Base-by-base conservation (phyloP, 2,797 vertebrate genomes). In the Helostoma temminkii region DNA sequence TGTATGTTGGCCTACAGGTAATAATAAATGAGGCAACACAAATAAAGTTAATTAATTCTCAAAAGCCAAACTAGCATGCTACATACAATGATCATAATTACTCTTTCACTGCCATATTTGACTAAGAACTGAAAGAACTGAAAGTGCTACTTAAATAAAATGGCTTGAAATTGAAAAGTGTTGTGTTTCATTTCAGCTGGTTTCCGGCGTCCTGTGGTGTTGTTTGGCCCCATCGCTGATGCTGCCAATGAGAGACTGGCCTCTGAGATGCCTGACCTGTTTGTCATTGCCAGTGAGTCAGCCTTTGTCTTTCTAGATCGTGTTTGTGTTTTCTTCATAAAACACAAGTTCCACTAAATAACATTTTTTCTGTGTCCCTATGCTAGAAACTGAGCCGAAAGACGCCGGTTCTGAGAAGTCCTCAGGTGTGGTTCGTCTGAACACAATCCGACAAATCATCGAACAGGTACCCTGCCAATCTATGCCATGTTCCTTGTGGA, bases 181-280 rank as follows among this genome's bases (percentile, higher is more conserved):
- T 9, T 1, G 2, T 47, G 18, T 76, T 26, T 59, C 18, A 3
- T 28, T 28, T 15, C 85, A 99, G 98, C 98, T 91, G 97, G 98
- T 60, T 99, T 99, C 89, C 96, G 91, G 82, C 95, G 98, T 81
- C 98, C 98, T 1, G 95, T 99, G 48, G 98, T 98, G 34, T 91
- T 99, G 42, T 99, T 98, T 68, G 97, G 98, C 26, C 98, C 97
- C 19, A 97, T 99, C 74, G 94, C 97, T n/a, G 98, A 99, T 39
- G 89, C 96, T 0, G 97, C 96, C 24, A 96, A 96, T 88, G 97
- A 99, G 15, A 99, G 96, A 76, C 61, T 99, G 77, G 95, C 88
- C 66, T 91, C 41, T 14, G 97, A 98, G 36, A 85, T 97, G 63
- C 97, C 97, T 0, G 72, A 94, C n/a, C 80, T 93, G 19, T 99